Percentiles rank a stretch among this genome's conserved stretches.
Conservation (phyloP, 2,113 vertebrate species). For the Murina feae region DNA sequence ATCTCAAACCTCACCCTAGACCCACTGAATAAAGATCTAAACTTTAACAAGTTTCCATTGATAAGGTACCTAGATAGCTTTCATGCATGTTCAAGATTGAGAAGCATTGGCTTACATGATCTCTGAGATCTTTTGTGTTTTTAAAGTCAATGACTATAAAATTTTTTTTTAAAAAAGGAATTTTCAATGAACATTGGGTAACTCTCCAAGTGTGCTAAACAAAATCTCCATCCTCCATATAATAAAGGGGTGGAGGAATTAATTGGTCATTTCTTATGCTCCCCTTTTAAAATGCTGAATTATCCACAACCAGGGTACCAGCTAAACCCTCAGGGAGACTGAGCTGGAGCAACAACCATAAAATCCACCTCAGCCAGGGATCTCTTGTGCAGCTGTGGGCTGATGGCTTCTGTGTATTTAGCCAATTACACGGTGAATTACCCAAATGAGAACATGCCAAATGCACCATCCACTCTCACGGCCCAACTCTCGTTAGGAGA, state of each 20-base stretch:
- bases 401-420: neutral
- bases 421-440: neutral
- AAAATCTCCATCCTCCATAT: neutral
- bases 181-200: neutral
- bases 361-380: neutral
- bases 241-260: neutral
- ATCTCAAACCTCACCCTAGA: neutral
- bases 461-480: neutral
- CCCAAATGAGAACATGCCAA: neutral
- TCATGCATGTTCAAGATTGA: neutral
- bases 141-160: neutral
- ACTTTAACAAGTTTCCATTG: neutral
- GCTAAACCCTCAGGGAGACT: neutral
- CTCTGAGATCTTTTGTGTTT: neutral
- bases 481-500: neutral
- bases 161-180: neutral
- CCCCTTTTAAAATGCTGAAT: neutral
- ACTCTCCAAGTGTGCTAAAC: neutral
- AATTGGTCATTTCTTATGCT: neutral
- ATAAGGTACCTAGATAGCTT: neutral
- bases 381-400: neutral
- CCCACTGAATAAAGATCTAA: neutral
- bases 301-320: neutral
- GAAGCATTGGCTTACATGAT: neutral
- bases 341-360: neutral